Evolutionary conservation across 2,113 vertebrate genomes (phyloP).

Genomic region (Columba janthina): DNA sequence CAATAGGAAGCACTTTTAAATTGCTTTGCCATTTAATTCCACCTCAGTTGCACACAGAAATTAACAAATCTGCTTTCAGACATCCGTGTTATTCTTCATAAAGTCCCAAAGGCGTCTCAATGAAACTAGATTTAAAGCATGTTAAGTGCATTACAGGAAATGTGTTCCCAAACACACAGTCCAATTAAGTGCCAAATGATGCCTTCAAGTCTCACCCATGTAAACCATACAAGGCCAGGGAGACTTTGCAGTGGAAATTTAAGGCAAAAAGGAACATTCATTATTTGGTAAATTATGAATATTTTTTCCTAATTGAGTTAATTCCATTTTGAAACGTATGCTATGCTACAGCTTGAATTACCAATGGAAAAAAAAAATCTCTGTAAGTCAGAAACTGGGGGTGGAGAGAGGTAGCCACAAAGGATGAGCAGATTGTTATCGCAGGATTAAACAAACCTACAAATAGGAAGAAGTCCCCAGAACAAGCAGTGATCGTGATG

Average conservation of each 20-base stretch:
- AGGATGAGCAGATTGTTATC: neutral
- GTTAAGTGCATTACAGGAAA: conserved; percentile 40
- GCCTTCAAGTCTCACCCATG: conserved; percentile 28
- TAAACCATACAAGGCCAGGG: neutral
- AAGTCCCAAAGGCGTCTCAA: conserved; percentile 15
- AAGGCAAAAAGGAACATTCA: neutral
- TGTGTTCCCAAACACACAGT: conserved; percentile 21
- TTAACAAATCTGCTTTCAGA: conserved; percentile 49
- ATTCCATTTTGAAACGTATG: neutral
- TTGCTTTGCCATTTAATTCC: conserved; percentile 46
- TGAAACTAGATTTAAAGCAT: conserved; percentile 39
- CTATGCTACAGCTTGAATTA: neutral
- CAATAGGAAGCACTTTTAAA: neutral
- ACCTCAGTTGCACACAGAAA: conserved; percentile 41
- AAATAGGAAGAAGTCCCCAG: neutral
- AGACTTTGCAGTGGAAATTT: neutral
- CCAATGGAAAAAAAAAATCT: neutral
- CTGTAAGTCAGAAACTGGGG: neutral
- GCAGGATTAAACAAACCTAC: neutral
- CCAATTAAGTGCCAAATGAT: conserved; percentile 29
- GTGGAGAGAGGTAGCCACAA: neutral
- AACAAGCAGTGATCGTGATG: neutral
- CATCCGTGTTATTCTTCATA: conserved; percentile 42
- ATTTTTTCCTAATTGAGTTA: neutral
- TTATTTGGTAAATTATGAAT: neutral